Conservation (phyloP, 2,888 invertebrate genomes). For the Lasioglossum calceatum region DNA sequence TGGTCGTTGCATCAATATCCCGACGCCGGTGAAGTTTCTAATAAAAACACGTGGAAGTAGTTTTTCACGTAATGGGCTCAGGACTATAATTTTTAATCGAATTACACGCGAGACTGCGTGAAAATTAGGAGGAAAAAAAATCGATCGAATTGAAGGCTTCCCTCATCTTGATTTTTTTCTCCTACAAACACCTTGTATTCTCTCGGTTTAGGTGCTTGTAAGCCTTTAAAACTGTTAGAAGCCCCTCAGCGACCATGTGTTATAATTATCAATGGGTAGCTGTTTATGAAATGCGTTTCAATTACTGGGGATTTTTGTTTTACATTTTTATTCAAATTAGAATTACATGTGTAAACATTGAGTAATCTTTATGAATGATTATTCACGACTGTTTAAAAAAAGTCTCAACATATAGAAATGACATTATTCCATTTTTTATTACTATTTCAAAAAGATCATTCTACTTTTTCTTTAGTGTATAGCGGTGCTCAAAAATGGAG, state of each 20-base stretch:
- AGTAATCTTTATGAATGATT: not conserved
- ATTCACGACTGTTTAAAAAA: not conserved
- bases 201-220: constrained; percentile 26
- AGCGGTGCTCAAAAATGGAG: not conserved
- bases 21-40: not conserved
- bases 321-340: not conserved
- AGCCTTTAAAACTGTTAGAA: constrained; percentile 43
- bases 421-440: not conserved
- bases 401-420: not conserved
- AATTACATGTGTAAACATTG: not conserved
- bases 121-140: not conserved
- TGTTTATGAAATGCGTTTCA: not conserved
- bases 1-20: constrained; percentile 1
- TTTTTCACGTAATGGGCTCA: not conserved
- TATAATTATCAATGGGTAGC: not conserved
- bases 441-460: not conserved
- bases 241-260: constrained; percentile 7
- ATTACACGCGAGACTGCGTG: not conserved
- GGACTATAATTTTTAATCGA: not conserved
- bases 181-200: constrained; percentile 11
- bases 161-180: constrained; percentile 4
- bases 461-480: not conserved
- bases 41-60: not conserved
- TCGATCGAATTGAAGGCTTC: constrained; percentile 6
- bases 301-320: not conserved